Evolutionary conservation across 2,113 vertebrate species (phyloP).

Genomic region (Myrmecobius fasciatus): DNA sequence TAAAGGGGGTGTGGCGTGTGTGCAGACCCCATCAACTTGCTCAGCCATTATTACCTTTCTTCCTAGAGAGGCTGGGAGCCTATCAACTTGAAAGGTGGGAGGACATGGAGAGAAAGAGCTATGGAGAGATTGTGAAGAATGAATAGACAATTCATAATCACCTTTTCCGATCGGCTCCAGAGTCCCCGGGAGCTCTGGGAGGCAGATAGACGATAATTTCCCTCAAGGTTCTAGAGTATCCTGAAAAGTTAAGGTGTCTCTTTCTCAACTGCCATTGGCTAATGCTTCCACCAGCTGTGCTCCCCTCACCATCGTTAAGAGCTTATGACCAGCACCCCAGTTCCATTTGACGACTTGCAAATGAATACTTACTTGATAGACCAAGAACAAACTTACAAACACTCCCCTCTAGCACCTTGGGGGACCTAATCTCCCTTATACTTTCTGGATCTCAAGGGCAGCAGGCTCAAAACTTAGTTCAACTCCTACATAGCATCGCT

Average conservation of each 20-base stretch:
- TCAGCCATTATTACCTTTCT: neutral
- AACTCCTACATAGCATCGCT: neutral
- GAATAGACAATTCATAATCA: neutral
- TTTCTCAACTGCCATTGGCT: neutral
- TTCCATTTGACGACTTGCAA: neutral
- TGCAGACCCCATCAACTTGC: neutral
- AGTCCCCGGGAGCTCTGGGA: neutral
- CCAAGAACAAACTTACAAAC: neutral
- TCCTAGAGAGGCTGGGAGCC: neutral
- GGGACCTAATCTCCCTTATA: neutral
- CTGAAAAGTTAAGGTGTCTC: neutral
- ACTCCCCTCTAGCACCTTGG: neutral
- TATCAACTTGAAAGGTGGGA: neutral
- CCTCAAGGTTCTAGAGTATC: neutral
- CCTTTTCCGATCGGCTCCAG: neutral
- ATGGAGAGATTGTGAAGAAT: neutral
- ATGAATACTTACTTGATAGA: neutral
- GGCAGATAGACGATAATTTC: too few relatives aligned
- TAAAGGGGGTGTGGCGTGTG: too few relatives aligned
- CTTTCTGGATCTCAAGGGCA: neutral
- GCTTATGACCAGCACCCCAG: neutral
- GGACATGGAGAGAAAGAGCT: neutral
- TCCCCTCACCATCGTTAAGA: neutral
- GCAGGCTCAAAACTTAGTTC: neutral
- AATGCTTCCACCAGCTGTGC: neutral